These are phyloP conservation scores for Gisinianus flammeolus DNA, from an alignment of 2,888 invertebrate genomes.

Conservation along the genomic window DNA sequence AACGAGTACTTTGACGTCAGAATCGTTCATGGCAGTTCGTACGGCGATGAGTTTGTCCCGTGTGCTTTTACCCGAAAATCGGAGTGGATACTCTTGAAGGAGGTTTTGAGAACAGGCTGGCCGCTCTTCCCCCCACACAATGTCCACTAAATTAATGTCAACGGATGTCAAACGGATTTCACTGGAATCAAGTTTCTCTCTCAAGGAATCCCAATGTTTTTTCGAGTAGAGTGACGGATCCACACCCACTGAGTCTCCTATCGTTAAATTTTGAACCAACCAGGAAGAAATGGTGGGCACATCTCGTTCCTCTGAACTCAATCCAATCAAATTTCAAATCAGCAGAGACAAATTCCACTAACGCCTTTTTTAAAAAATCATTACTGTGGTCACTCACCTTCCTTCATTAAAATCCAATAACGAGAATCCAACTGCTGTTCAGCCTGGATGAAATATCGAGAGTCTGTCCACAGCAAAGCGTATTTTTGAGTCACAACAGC, in stretches of 20 bases:
- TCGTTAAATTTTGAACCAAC: constrained; percentile 64
- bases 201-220: constrained; percentile 69
- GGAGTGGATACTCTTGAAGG: neutral
- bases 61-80: constrained; percentile 24
- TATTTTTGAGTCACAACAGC: constrained; percentile 74
- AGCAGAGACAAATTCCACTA: neutral
- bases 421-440: constrained; percentile 75
- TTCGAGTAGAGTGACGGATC: constrained; percentile 76
- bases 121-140: constrained; percentile 69
- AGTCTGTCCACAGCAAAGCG: constrained; percentile 94
- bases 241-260: constrained; percentile 74
- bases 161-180: constrained; percentile 72
- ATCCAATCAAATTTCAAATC: neutral
- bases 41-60: constrained; percentile 70
- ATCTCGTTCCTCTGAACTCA: neutral
- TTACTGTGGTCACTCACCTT: constrained; percentile 64
- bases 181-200: constrained; percentile 67
- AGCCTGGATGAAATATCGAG: constrained; percentile 92
- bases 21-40: constrained; percentile 70
- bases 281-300: constrained; percentile 16
- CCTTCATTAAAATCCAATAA: constrained; percentile 94
- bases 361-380: neutral
- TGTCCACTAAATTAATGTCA: constrained; percentile 78
- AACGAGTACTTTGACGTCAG: constrained; percentile 70
- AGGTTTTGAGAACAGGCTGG: constrained; percentile 21